phyloP scores from a whole-genome alignment of 2,113 vertebrate species.

The Megalops atlanticus region DNA sequence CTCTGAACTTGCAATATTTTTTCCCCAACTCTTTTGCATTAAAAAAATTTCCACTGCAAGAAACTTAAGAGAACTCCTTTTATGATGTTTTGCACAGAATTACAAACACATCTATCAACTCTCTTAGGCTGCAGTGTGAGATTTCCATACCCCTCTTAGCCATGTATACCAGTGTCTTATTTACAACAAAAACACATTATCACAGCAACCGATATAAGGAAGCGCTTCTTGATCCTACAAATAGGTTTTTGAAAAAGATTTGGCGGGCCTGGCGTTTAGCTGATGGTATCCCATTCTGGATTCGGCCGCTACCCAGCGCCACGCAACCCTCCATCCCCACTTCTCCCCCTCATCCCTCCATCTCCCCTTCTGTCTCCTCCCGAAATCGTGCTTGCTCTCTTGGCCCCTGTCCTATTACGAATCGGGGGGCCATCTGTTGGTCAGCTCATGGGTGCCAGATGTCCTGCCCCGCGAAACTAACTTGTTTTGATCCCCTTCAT shows the following conservation, averaged over 20 bases:
- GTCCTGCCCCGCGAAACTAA: conserved; percentile 20
- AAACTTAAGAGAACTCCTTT: neutral
- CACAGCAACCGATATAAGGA: neutral
- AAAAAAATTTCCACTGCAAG: neutral
- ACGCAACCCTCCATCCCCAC: neutral
- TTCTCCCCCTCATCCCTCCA: neutral
- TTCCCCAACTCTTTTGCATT: conserved; percentile 7
- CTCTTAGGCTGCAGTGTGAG: neutral
- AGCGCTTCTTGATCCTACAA: neutral
- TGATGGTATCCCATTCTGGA: neutral
- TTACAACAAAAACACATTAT: neutral
- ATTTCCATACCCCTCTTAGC: neutral
- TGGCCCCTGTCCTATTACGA: conserved; percentile 19
- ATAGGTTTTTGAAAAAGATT: neutral
- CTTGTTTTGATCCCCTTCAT: neutral
- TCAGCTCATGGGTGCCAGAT: conserved; percentile 7
- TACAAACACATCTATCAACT: neutral
- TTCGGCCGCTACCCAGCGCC: no score
- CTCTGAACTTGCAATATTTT: neutral
- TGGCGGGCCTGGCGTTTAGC: neutral
- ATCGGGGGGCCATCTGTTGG: conserved; percentile 30
- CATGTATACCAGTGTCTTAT: neutral
- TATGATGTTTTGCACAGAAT: neutral
- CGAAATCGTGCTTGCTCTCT: conserved; percentile 2
- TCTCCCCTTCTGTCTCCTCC: neutral